A percentile compares a stretch with the other conserved stretches of the same genome.
Conservation (phyloP, 2,888 invertebrate species). For the Melipona bicolor region DNA sequence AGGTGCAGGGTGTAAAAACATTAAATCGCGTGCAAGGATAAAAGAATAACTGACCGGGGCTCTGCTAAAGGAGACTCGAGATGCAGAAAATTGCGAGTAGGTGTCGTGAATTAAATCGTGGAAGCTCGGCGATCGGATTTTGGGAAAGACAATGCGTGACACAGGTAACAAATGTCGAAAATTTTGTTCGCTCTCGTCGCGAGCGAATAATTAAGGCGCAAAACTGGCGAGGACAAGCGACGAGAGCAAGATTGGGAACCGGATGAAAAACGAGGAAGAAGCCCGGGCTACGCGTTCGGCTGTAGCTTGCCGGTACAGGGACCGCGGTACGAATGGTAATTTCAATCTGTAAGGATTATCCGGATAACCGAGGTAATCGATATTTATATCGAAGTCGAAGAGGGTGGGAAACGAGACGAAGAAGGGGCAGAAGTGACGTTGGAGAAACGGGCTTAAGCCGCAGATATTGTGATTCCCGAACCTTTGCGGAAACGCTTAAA, state of each 20-base stretch:
- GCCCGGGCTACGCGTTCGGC: slow-evolving; percentile 37
- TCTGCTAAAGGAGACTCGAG: slow-evolving; percentile 38
- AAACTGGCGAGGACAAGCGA: slow-evolving; percentile 4
- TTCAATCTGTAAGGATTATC: slow-evolving; percentile 80
- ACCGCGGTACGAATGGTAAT: slow-evolving; percentile 72
- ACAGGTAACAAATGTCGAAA: neutral
- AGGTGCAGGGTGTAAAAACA: slow-evolving; percentile 39
- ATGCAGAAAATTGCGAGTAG: slow-evolving; percentile 31
- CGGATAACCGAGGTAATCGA: slow-evolving; percentile 79
- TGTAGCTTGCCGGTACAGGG: slow-evolving; percentile 37
- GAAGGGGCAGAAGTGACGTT: slow-evolving; percentile 55
- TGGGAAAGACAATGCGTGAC: neutral
- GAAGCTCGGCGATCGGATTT: slow-evolving; percentile 3
- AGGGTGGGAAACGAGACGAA: slow-evolving; percentile 15
- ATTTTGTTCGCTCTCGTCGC: slow-evolving; percentile 49
- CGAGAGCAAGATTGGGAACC: slow-evolving; percentile 19
- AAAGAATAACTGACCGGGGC: slow-evolving; percentile 24
- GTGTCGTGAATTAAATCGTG: slow-evolving; percentile 38
- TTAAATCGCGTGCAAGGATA: slow-evolving; percentile 31
- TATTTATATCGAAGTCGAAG: slow-evolving; percentile 76
- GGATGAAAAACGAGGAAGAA: slow-evolving; percentile 39
- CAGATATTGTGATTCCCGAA: slow-evolving; percentile 68
- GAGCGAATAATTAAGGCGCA: slow-evolving; percentile 54
- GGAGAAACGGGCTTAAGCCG: slow-evolving; percentile 63
- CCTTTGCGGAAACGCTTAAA: slow-evolving; percentile 55